These are phyloP conservation scores for Amblyopsis rosae DNA, from an alignment of 2,113 vertebrate species.

Conservation along the genomic window DNA sequence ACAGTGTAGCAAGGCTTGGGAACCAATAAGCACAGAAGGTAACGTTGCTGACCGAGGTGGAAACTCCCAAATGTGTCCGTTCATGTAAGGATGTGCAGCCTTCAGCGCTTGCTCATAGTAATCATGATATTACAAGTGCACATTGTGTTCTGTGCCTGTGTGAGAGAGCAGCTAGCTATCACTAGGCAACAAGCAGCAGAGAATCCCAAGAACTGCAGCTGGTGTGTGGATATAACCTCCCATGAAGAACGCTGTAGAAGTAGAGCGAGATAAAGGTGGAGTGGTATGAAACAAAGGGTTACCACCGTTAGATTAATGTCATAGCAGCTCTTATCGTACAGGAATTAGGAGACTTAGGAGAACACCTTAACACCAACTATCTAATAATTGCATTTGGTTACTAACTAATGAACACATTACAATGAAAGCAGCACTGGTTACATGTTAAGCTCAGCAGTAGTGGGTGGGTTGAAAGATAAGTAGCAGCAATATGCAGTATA, in stretches of 20 bases:
- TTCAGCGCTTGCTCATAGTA: conserved; percentile 47
- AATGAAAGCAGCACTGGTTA: no score
- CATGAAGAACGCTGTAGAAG: conserved; percentile 28
- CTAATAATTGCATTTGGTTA: no score
- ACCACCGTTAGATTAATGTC: not conserved
- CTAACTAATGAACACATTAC: no score
- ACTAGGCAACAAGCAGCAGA: conserved; percentile 68
- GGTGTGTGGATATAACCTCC: conserved; percentile 18
- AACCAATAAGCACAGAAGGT: conserved; percentile 43
- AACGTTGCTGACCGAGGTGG: conserved; percentile 57
- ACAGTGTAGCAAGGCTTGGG: conserved; percentile 35
- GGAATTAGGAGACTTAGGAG: conserved; percentile 11
- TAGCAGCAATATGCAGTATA: no score
- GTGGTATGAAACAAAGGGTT: conserved; percentile 18
- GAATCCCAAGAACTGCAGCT: conserved; percentile 42
- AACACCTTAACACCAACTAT: not conserved
- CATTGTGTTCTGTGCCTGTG: conserved; percentile 38
- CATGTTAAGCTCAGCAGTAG: no score
- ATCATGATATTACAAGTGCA: conserved; percentile 31
- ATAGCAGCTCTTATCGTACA: conserved; percentile 11
- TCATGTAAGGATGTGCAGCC: conserved; percentile 56
- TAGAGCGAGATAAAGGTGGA: conserved; percentile 40
- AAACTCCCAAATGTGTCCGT: conserved; percentile 58
- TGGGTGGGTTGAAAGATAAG: no score
- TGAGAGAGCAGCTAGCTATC: conserved; percentile 49